Conservation (phyloP, 2,797 vertebrate species). For the Mormyrus hasselquistii region DNA sequence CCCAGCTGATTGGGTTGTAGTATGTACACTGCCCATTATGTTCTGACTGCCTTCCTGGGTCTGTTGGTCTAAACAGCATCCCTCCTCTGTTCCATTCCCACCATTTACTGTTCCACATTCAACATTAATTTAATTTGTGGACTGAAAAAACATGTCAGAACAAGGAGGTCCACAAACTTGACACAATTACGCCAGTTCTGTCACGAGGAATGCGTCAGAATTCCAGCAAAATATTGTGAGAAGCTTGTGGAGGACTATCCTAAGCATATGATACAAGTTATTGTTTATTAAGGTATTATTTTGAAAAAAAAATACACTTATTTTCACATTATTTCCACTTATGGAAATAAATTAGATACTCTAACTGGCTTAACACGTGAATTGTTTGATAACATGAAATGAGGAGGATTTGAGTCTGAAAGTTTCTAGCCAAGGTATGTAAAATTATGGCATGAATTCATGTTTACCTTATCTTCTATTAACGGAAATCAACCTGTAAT, state of each 20-base stretch:
- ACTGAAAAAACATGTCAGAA: not conserved
- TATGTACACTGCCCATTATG: not conserved
- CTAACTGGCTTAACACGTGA: not conserved
- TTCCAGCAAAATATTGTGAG: not conserved
- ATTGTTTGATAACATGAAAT: not conserved
- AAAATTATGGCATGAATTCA: not conserved
- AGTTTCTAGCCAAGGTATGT: not conserved
- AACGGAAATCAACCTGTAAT: not conserved
- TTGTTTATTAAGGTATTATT: not conserved
- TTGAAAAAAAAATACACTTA: not conserved
- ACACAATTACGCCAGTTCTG: not conserved
- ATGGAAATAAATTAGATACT: not conserved
- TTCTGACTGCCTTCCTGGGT: not conserved
- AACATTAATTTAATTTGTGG: not conserved
- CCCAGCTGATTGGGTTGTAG: not conserved
- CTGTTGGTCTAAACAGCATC: not conserved
- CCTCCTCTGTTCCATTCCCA: not conserved
- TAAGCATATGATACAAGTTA: not conserved
- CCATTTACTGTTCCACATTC: not conserved
- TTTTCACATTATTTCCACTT: not conserved
- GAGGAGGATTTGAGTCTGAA: not conserved
- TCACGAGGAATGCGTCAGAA: not conserved
- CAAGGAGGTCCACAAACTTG: not conserved
- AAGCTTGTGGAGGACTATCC: not conserved
- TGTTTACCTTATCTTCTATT: not conserved